phyloP scores from a whole-genome alignment of 1,140 invertebrate genomes.

The Camponotus vicinus region DNA sequence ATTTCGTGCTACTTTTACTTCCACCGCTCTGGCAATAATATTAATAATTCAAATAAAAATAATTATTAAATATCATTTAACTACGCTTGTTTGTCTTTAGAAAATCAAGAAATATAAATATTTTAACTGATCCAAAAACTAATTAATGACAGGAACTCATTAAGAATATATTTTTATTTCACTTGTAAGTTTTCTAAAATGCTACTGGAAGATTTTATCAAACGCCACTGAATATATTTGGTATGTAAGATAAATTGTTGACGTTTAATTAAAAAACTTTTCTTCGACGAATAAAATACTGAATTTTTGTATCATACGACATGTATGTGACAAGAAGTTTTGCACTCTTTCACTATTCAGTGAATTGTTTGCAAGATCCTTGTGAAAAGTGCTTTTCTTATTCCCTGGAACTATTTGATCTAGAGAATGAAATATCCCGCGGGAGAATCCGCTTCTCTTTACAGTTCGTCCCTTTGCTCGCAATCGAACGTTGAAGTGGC shows the following conservation, averaged over 20 bases:
- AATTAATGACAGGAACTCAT: neutral
- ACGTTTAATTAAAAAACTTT: slow-evolving; percentile 16
- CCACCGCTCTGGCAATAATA: neutral
- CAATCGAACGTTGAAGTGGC: slow-evolving; percentile 44
- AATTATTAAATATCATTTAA: neutral
- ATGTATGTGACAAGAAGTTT: slow-evolving; percentile 21
- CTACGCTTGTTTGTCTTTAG: neutral
- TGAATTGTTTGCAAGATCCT: slow-evolving; percentile 44
- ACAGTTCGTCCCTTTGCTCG: slow-evolving; percentile 57
- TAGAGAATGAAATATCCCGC: slow-evolving; percentile 59
- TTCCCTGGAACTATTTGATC: slow-evolving; percentile 41
- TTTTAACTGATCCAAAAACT: neutral
- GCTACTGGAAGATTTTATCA: neutral
- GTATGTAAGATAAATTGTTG: neutral
- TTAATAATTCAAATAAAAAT: slow-evolving; percentile 37
- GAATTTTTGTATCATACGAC: neutral
- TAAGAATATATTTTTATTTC: neutral
- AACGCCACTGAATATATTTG: neutral
- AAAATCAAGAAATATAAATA: neutral
- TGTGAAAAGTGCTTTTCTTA: slow-evolving; percentile 8
- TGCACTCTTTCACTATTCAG: neutral
- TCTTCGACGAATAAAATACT: slow-evolving; percentile 3
- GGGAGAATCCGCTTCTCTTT: slow-evolving; percentile 60
- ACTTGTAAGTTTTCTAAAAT: neutral
- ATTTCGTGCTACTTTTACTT: slow-evolving; percentile 11